A percentile compares a stretch with the other conserved stretches of the same genome.
Evolutionary conservation across 2,888 invertebrate genomes (phyloP).

Genomic region (Hololepta plana): DNA sequence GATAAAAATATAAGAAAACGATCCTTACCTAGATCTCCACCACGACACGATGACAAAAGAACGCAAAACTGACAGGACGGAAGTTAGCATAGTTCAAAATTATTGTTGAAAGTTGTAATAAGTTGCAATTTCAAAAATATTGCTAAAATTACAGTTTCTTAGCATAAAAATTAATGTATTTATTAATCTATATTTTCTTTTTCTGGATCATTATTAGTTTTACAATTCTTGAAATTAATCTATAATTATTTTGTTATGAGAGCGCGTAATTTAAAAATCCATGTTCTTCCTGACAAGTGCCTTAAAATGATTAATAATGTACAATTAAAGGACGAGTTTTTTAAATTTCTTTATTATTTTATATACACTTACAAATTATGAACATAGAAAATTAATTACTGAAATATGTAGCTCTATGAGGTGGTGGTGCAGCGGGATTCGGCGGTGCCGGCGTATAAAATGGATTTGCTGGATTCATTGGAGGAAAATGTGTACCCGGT

Average conservation of each 20-base stretch:
- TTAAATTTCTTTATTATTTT: no score
- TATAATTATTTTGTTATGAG: neutral
- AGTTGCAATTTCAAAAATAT: no score
- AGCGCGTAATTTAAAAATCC: no score
- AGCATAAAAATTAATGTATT: no score
- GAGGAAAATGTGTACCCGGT: constrained; percentile 22
- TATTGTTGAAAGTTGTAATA: no score
- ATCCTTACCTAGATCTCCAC: constrained; percentile 21
- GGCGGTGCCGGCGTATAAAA: constrained; percentile 22
- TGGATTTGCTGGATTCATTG: constrained; percentile 30
- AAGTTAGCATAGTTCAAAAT: no score
- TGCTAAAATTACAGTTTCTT: no score
- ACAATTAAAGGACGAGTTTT: neutral
- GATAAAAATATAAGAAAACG: constrained; percentile 10
- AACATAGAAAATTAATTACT: no score
- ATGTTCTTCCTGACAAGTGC: no score
- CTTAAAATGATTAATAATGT: neutral
- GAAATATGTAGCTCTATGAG: constrained; percentile 26
- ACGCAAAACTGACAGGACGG: no score
- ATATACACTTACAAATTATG: no score
- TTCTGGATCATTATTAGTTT: constrained; percentile 1
- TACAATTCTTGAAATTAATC: neutral
- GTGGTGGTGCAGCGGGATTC: constrained; percentile 16
- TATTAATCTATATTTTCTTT: no score
- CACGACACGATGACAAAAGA: constrained; percentile 22